These are phyloP conservation scores for Anguilla megastoma DNA, from an alignment of 2,797 vertebrate genomes.

Conservation along the genomic window DNA sequence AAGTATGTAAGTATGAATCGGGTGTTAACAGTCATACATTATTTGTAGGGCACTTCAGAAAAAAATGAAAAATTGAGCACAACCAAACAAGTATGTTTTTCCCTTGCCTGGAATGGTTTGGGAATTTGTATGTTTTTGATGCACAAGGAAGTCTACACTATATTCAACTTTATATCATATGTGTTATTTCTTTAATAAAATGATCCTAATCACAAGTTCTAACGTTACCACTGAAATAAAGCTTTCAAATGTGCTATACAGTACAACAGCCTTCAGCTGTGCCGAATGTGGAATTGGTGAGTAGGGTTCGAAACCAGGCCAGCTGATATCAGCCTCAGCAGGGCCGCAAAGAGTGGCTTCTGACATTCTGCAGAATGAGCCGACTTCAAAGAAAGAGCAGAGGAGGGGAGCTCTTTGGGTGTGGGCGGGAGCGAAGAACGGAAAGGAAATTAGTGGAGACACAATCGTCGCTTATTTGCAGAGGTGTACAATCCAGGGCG, in stretches of 20 bases:
- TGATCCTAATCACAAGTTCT: not conserved
- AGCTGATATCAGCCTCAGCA: not conserved
- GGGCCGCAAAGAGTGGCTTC: not conserved
- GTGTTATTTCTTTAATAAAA: not conserved
- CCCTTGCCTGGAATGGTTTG: not conserved
- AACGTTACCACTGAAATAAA: not conserved
- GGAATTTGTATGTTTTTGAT: not conserved
- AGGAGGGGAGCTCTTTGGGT: not conserved
- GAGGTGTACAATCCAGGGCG: too few species aligned
- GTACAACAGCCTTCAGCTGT: not conserved
- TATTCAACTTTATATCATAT: not conserved
- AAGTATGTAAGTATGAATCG: not conserved
- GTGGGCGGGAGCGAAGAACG: not conserved
- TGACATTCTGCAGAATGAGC: slow-evolving; percentile 5
- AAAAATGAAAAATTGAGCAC: not conserved
- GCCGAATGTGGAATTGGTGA: not conserved
- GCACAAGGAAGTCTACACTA: not conserved
- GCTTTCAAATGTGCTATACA: not conserved
- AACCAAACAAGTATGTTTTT: not conserved
- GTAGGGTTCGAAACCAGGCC: not conserved
- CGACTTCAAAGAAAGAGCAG: not conserved
- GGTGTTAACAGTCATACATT: not conserved
- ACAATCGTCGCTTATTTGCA: not conserved
- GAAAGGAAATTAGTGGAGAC: slow-evolving; percentile 7
- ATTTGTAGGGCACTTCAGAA: not conserved